A percentile compares a stretch with the other conserved stretches of the same genome.
Evolutionary conservation across 2,113 vertebrate species (phyloP).

Genomic region (Ellobius talpinus): DNA sequence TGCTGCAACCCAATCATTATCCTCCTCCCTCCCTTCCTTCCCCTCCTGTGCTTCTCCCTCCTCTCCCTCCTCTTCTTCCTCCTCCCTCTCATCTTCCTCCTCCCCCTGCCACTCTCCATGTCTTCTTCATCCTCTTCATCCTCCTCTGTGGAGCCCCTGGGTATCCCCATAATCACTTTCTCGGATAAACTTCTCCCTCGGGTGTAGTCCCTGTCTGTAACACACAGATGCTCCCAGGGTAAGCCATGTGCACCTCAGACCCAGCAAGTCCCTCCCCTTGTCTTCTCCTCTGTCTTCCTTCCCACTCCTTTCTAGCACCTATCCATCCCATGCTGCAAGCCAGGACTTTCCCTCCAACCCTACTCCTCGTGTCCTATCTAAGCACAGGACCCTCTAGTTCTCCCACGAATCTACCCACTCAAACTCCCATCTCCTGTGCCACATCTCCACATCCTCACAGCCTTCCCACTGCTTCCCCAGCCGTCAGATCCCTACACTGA

Average conservation of each 20-base stretch:
- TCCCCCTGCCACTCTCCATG: too few relatives aligned
- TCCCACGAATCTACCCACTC: neutral
- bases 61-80: neutral
- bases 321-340: neutral
- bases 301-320: accelerated
- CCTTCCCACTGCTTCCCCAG: neutral
- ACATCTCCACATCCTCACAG: neutral
- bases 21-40: neutral
- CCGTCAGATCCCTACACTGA: neutral
- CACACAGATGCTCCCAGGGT: neutral
- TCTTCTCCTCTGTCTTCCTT: neutral
- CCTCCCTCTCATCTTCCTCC: neutral
- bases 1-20: neutral
- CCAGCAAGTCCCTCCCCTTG: neutral
- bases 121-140: neutral
- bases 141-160: neutral
- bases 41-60: too few relatives aligned
- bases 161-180: neutral
- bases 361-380: neutral
- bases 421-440: neutral
- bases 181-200: neutral
- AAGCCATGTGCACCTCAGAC: neutral
- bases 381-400: neutral
- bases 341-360: neutral
- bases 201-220: neutral